Evolutionary conservation across 2,113 vertebrate species (phyloP).

Genomic region (Hylia prasina): DNA sequence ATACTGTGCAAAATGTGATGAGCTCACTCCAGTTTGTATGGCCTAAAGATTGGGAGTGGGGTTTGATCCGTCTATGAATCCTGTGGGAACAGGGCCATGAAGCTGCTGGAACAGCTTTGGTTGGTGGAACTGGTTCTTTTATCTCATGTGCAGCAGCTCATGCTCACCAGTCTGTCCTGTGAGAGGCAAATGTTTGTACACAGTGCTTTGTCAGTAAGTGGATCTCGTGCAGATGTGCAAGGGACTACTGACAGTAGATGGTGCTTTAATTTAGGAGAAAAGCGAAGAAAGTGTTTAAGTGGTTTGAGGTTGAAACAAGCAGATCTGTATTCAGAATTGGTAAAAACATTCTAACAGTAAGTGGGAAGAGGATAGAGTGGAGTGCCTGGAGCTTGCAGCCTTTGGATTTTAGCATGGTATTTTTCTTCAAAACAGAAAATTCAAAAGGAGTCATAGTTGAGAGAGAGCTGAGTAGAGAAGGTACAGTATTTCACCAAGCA

Average conservation of each 20-base stretch:
- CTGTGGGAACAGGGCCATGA: neutral
- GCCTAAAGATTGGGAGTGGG: neutral
- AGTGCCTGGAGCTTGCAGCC: neutral
- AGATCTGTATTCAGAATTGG: neutral
- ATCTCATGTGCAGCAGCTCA: neutral
- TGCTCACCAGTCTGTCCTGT: neutral
- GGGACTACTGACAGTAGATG: constrained; percentile 46
- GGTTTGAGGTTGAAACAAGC: neutral
- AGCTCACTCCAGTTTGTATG: neutral
- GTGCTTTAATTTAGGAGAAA: constrained; percentile 61
- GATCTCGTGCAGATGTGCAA: constrained; percentile 16
- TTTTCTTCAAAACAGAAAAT: neutral
- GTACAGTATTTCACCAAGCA: neutral
- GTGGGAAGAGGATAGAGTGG: neutral
- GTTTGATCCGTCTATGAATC: neutral
- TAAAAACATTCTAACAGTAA: neutral
- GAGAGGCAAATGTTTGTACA: neutral
- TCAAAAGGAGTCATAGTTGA: neutral
- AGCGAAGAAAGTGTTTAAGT: neutral
- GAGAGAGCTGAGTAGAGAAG: neutral
- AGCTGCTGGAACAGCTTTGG: neutral
- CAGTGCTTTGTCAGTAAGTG: neutral
- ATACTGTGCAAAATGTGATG: neutral
- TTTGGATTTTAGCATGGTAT: neutral
- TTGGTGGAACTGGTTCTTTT: constrained; percentile 4